These are phyloP conservation scores for Chelmon rostratus DNA, from an alignment of 2,797 vertebrate species.

Conservation along the genomic window DNA sequence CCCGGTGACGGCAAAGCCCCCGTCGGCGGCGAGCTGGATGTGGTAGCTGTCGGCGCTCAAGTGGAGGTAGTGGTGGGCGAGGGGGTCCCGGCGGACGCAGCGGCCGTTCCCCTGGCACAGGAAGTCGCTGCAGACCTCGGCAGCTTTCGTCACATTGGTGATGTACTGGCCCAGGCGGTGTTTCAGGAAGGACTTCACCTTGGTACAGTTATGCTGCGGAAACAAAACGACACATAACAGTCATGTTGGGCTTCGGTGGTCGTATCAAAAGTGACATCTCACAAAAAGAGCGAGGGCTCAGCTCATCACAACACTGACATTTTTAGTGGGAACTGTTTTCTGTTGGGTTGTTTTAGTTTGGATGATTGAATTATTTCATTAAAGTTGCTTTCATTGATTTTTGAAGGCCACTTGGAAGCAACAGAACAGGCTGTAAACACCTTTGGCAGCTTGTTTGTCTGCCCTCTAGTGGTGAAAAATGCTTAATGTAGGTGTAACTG, in stretches of 20 bases:
- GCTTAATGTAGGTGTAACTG: too few relatives aligned
- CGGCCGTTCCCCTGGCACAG: slow-evolving; percentile 86
- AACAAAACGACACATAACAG: background rate
- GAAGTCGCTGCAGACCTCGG: slow-evolving; percentile 82
- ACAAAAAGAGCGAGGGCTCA: background rate
- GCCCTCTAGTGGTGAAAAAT: too few relatives aligned
- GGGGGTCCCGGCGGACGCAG: slow-evolving; percentile 78
- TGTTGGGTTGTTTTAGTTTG: too few relatives aligned
- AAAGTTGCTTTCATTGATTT: too few relatives aligned
- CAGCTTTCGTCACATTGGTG: slow-evolving; percentile 84
- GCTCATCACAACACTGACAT: background rate
- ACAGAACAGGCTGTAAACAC: too few relatives aligned
- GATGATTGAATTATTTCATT: too few relatives aligned
- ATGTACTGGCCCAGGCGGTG: slow-evolving; percentile 85
- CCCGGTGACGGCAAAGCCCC: slow-evolving; percentile 80
- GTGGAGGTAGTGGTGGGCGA: slow-evolving; percentile 82
- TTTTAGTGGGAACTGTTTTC: background rate
- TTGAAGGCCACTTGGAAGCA: too few relatives aligned
- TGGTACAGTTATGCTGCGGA: slow-evolving; percentile 85
- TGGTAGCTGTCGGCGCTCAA: slow-evolving; percentile 82
- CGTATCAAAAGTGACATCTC: too few relatives aligned
- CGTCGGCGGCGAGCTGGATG: slow-evolving; percentile 69
- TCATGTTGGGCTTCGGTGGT: too few relatives aligned
- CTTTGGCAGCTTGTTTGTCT: too few relatives aligned
- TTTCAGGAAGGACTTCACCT: slow-evolving; percentile 81